Base-by-base conservation (phyloP, 2,113 vertebrate species). In the Lethenteron camtschaticum region DNA sequence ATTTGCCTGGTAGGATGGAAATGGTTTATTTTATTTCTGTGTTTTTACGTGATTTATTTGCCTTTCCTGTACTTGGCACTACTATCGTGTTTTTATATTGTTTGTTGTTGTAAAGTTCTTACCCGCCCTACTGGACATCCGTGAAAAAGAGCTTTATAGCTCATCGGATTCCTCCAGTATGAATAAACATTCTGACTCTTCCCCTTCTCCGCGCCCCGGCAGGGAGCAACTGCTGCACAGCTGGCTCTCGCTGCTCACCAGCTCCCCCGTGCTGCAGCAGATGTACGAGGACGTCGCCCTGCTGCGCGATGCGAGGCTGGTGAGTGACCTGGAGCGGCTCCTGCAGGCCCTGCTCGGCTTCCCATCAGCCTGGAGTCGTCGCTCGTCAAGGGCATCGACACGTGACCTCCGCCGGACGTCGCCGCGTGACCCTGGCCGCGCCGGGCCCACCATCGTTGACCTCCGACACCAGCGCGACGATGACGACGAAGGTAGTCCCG, bases 251-350 rank as follows among this genome's bases (percentile, higher is more conserved):
- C 75, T 95, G 71, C 75, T 99, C 77, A 84, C 86, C 0, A 86
- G 89, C 70, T 88, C 86, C 71, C 86, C 89, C 0, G 77, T 83
- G 73, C 83, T 87, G 58, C 79, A 79, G 0, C 81, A 87, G 68
- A 95, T 89, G 74, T 96, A 95, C 0, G 92, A 96, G 75, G 92
- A 99, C 55, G 79, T 78, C 0, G 89, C 94, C 18, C 81, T 99
- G 63, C 82, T 99, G 20, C 83, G 90, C 41, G 89, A 96, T 78
- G 83, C 77, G 70, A 81, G 84, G 71, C 82, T 84, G 1, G 83
- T 92, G 68, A 85, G 81, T 81, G 84, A 88, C 58, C 86, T 99
- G 5, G 84, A 86, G 70, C 81, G 85, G 55, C 81, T 96, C 68
- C 80, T 99, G 24, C 87, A 89, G 78, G 88, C 87, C 0, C 74